phyloP scores from a whole-genome alignment of 2,797 vertebrate species.

The Emys orbicularis region DNA sequence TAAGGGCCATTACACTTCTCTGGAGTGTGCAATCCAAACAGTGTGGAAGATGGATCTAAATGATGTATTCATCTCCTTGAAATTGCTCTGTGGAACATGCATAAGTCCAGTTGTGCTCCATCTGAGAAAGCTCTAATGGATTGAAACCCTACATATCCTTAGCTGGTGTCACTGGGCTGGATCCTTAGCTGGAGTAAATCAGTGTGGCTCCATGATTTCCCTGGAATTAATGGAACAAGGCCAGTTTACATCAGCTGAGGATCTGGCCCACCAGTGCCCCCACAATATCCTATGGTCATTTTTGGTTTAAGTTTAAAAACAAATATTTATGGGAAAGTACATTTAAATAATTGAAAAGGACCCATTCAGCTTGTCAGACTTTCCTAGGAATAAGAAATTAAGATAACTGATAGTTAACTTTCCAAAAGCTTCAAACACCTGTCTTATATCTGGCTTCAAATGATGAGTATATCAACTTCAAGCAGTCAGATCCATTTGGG shows the following conservation, averaged over 20 bases:
- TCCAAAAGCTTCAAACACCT: constrained; percentile 32
- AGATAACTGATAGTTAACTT: constrained; percentile 25
- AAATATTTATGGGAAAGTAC: constrained; percentile 17
- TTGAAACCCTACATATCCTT: background rate
- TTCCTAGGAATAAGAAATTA: constrained; percentile 28
- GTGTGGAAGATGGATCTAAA: rapidly evolving
- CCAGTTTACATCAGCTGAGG: background rate
- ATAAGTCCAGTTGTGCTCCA: background rate
- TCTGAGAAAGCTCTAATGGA: rapidly evolving
- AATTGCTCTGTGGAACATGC: rapidly evolving
- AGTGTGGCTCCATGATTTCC: rapidly evolving
- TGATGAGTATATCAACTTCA: background rate
- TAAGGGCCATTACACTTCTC: background rate
- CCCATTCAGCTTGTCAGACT: background rate
- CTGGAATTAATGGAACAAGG: rapidly evolving
- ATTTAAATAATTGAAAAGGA: constrained; percentile 31
- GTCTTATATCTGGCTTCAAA: constrained; percentile 28
- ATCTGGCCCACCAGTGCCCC: background rate
- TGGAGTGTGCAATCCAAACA: background rate
- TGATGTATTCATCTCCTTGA: background rate
- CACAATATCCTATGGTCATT: background rate
- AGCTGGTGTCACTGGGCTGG: background rate
- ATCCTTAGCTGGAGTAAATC: background rate
- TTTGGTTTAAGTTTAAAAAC: background rate
- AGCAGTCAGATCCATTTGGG: background rate